Base-by-base conservation (phyloP, 2,113 vertebrate species). In the Struthio camelus region DNA sequence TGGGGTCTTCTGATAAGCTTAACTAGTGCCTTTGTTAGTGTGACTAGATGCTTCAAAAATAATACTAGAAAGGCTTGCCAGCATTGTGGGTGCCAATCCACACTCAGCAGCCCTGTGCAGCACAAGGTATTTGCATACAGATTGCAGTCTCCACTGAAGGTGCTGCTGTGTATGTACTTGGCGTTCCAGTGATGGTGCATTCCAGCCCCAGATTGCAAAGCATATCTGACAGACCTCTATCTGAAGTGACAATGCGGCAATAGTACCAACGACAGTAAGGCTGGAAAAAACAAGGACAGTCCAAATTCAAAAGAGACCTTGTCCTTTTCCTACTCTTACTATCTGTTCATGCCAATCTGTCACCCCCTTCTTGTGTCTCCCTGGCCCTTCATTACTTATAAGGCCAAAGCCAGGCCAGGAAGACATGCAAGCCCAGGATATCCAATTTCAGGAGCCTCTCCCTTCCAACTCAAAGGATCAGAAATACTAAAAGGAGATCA, bases 51-150 rank as follows among this genome's bases (percentile, higher is more conserved):
- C 50, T 67, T 83, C 50, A 87, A 81, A 90, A 84, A 84, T 10
- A 1, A 20, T 8, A 38, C 36, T 50, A 27, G 72, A 90, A 82
- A 42, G 40, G 44, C 58, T 75, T 72, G 75, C 23, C 81, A 70
- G 80, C 10, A 38, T 6, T 58, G 75, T 36, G 66, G 53, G 76
- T 94, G 85, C 64, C 61, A 80, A 30, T 73, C 50, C 59, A 32
- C 32, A 75, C 6, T 13, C 71, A 80, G 59, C 75, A 93, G 64
- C 59, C 48, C 30, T 0, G 0, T 53, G 64, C 40, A 80, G 42
- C 44, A 38, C 36, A 58, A 66, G 36, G 67, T 8, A 92, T 85
- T 85, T 95, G 75, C 94, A 95, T 80, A 82, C 73, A 66, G 84
- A 94, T 71, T 87, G 87, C 42, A 94, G 66, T 46, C 54, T 92